Evolutionary conservation across 2,888 invertebrate genomes (phyloP), one percentile per base, ranked within the genome.

Genomic region (Orthonychiurus folsomi): DNA sequence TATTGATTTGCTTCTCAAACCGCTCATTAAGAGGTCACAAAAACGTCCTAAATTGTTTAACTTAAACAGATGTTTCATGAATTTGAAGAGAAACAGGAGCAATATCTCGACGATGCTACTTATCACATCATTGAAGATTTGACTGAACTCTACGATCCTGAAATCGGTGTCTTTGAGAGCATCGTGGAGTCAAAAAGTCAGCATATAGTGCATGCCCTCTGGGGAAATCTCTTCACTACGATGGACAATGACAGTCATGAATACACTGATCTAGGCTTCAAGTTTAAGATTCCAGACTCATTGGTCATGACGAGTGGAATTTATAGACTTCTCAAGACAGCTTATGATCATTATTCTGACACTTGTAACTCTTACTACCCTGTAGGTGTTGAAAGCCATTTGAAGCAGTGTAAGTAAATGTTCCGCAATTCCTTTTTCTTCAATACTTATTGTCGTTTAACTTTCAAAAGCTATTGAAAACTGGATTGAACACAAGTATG

Each of bases 301-400:
- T 26, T 59, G 18, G 2, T 59, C 2, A 25, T 3, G 24, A 59
- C 59, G 24, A 5, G 12, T 5, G 59, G 50, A 24, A 59, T 59
- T 50, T 59, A 59, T 59, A 37, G 59, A 3, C 50, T 59, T 2
- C 25, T 59, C 1, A 23, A 25, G 18, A 59, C 59, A 2, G 52
- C 20, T n/a, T 59, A 59, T 25, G 59, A 59, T 20, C 59, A 59
- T 24, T 50, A 50, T 48, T 59, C 59, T 2, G 59, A 59, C 26
- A 23, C 24, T 9, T 25, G 25, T 25, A 50, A 47, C 21, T 59
- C 59, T 9, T 59, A 50, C 21, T 59, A 5, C n/a, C 48, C 59
- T 3, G 50, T 50, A 25, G 23, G 47, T 1, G n/a, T 50, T n/a
- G 50, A 50, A 25, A 59, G 24, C 26, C 25, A 37, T 12, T 26